A percentile compares a stretch with the other conserved stretches of the same genome.
Conservation (phyloP, 2,888 invertebrate species). For the Pelosia muscerda region DNA sequence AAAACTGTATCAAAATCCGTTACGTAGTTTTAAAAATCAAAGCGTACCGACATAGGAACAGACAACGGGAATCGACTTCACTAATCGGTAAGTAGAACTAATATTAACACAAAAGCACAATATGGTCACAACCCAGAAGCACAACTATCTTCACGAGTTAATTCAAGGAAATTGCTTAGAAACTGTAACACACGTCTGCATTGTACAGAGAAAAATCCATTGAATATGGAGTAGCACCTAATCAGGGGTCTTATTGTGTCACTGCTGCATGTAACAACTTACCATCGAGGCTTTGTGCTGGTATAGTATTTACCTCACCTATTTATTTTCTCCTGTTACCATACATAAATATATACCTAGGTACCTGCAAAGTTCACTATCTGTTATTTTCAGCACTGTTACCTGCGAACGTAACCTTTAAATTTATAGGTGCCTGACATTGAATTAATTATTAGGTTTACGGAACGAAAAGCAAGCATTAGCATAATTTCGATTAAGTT, state of each 20-base stretch:
- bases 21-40: too few species aligned
- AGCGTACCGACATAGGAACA: too few species aligned
- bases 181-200: not conserved
- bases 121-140: not conserved
- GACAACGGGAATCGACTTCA: too few species aligned
- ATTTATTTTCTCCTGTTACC: not conserved
- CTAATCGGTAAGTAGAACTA: too few species aligned
- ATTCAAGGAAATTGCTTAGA: not conserved
- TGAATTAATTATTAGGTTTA: constrained; percentile 10
- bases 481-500: not conserved
- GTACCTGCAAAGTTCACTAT: not conserved
- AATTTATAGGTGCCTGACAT: constrained; percentile 7
- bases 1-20: too few species aligned
- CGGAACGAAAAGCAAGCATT: not conserved
- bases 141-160: not conserved
- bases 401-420: not conserved
- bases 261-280: not conserved
- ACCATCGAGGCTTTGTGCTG: not conserved
- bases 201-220: not conserved
- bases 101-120: too few species aligned
- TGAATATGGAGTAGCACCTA: not conserved
- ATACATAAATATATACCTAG: not conserved
- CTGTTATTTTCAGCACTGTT: constrained; percentile 6
- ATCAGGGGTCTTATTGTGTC: not conserved
- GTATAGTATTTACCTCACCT: not conserved